phyloP scores from a whole-genome alignment of 1,140 invertebrate species.

The Eumeta japonica region DNA sequence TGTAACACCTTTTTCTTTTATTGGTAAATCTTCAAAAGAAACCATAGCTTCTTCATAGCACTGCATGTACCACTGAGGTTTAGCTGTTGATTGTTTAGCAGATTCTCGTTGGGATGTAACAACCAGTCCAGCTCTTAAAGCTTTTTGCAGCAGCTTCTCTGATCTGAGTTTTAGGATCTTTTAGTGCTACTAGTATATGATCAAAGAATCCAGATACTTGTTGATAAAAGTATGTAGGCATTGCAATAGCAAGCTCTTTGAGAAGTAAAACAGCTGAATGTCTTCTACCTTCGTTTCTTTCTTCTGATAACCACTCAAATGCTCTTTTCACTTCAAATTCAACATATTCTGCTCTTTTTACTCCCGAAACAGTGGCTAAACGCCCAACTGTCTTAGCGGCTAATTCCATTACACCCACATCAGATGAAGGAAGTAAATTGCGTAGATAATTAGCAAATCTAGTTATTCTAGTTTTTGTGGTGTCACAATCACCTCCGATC shows the following conservation, averaged over 20 bases:
- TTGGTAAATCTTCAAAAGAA: conserved; percentile 73
- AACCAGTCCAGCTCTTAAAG: conserved; percentile 86
- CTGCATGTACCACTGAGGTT: conserved; percentile 87
- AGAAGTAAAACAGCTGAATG: conserved; percentile 91
- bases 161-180: conserved; percentile 89
- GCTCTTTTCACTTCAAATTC: conserved; percentile 91
- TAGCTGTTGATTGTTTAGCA: conserved; percentile 82
- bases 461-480: conserved; percentile 84
- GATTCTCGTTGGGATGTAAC: conserved; percentile 94
- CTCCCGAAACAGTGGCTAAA: conserved; percentile 86
- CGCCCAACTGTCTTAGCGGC: conserved; percentile 93
- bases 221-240: conserved; percentile 98
- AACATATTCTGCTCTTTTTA: conserved; percentile 91
- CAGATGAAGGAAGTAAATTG: conserved; percentile 85
- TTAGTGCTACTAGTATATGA: conserved; percentile 88
- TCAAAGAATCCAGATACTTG: conserved; percentile 96
- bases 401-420: conserved; percentile 91
- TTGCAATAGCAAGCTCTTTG: conserved; percentile 90
- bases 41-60: conserved; percentile 87
- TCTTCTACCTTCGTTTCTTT: conserved; percentile 84
- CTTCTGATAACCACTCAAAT: conserved; percentile 89
- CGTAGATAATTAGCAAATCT: conserved; percentile 91
- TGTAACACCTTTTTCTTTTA: conserved; percentile 74
- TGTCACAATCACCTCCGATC: conserved; percentile 89
- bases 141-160: conserved; percentile 90